These are phyloP conservation scores for Diadema setosum DNA, from an alignment of 35 echinoderm and acorn worm genomes.

Conservation along the genomic window DNA sequence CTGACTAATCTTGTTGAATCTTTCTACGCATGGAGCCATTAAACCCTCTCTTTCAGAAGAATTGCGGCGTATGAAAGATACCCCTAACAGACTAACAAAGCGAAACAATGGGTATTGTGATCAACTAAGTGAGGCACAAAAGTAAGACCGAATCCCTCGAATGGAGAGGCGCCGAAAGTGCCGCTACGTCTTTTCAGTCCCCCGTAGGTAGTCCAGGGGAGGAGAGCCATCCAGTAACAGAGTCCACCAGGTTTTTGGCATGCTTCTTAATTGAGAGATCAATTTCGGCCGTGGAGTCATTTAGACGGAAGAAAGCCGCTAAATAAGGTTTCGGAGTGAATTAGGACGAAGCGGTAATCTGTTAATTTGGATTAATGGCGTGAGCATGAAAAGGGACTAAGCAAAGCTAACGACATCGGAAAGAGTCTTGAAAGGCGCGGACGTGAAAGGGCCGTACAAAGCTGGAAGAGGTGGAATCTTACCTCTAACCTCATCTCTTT, in stretches of 20 bases:
- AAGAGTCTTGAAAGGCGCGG: not conserved
- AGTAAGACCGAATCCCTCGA: not conserved
- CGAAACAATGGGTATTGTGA: not conserved
- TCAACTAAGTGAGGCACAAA: not conserved
- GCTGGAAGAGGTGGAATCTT: not conserved
- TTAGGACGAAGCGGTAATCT: not conserved
- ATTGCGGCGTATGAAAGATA: no score
- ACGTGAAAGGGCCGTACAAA: not conserved
- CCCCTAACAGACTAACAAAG: no score
- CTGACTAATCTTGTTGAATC: no score
- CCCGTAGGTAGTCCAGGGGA: no score
- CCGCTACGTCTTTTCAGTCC: not conserved
- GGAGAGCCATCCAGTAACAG: no score
- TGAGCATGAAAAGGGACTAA: not conserved
- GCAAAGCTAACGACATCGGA: not conserved
- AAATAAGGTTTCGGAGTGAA: not conserved
- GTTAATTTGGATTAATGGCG: conserved; percentile 29
- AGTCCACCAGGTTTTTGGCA: no score
- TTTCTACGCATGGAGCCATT: no score
- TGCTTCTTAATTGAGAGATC: not conserved
- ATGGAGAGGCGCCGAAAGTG: not conserved
- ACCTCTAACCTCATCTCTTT: not conserved
- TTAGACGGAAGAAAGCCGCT: not conserved
- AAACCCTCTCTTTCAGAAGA: no score
- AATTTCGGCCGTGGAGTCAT: not conserved